Evolutionary conservation across 2,797 vertebrate genomes (phyloP).

Genomic region (Pterois miles): DNA sequence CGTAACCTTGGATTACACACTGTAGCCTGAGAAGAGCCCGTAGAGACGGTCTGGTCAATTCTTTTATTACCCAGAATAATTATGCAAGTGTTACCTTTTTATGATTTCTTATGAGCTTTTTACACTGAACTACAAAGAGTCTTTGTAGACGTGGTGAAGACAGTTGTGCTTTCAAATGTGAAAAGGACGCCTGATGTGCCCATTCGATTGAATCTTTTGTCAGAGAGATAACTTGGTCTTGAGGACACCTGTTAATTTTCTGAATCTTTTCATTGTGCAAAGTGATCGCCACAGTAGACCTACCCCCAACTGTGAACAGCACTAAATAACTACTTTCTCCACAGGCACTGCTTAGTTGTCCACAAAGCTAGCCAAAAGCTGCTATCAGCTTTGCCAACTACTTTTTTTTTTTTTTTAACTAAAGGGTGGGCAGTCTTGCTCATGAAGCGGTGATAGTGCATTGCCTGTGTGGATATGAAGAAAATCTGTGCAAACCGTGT

Average conservation of each 20-base stretch:
- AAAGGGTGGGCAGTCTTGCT: conserved; percentile 44
- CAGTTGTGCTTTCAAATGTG: conserved; percentile 76
- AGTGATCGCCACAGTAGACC: conserved; percentile 68
- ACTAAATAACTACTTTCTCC: conserved; percentile 72
- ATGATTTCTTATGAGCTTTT: conserved; percentile 78
- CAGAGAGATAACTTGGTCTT: conserved; percentile 43
- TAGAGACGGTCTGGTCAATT: conserved; percentile 62
- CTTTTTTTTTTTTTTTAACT: conserved; percentile 34
- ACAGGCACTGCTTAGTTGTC: conserved; percentile 66
- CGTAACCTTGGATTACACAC: conserved; percentile 40
- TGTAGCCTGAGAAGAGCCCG: conserved; percentile 56
- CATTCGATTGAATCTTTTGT: conserved; percentile 64
- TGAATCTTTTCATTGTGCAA: conserved; percentile 60
- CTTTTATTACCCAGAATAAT: conserved; percentile 74
- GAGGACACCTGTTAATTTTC: conserved; percentile 58
- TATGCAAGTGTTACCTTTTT: conserved; percentile 83
- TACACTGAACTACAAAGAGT: conserved; percentile 79
- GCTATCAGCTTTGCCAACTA: conserved; percentile 66
- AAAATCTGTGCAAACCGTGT: conserved; percentile 62
- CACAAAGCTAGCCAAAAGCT: conserved; percentile 69
- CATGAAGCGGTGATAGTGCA: conserved; percentile 51
- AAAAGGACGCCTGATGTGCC: conserved; percentile 76
- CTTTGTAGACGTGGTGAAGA: conserved; percentile 70
- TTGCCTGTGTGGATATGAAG: conserved; percentile 50
- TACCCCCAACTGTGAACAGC: conserved; percentile 78